Evolutionary conservation across 2,888 invertebrate genomes (phyloP).

Genomic region (Chirona hameri): DNA sequence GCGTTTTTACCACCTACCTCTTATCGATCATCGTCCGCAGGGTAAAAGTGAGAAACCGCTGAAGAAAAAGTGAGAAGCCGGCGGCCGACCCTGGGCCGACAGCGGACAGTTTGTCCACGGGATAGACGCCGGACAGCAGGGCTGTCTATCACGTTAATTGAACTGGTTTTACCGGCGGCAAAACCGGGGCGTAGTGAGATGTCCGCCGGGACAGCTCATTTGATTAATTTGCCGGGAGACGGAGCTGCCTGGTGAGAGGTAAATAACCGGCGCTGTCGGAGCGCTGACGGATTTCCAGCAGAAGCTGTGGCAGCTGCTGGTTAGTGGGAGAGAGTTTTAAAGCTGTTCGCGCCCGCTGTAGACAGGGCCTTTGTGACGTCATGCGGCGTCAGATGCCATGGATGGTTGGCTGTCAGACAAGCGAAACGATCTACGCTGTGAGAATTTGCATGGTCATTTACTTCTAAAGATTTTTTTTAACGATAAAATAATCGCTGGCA

Average conservation of each 20-base stretch:
- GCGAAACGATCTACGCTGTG: no score
- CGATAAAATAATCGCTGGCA: no score
- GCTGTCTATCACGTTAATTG: not conserved
- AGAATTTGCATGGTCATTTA: no score
- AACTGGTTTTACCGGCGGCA: not conserved
- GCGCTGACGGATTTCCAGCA: not conserved
- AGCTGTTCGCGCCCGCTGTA: no score
- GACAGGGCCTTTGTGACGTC: no score
- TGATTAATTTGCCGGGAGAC: not conserved
- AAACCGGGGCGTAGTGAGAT: not conserved
- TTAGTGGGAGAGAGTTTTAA: no score
- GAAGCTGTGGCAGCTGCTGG: not conserved
- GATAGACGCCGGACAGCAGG: not conserved
- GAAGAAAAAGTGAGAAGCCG: no score
- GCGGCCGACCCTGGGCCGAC: not conserved
- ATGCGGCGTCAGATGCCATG: no score
- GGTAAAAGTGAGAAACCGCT: no score
- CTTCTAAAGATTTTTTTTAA: no score
- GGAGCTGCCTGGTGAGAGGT: not conserved
- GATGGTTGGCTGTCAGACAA: no score
- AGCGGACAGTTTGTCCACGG: not conserved
- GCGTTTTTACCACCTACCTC: not conserved
- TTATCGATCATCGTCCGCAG: not conserved
- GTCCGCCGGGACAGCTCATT: not conserved
- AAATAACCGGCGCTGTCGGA: not conserved